Base-by-base conservation (phyloP, 2,888 invertebrate genomes). In the Incurvaria masculella region DNA sequence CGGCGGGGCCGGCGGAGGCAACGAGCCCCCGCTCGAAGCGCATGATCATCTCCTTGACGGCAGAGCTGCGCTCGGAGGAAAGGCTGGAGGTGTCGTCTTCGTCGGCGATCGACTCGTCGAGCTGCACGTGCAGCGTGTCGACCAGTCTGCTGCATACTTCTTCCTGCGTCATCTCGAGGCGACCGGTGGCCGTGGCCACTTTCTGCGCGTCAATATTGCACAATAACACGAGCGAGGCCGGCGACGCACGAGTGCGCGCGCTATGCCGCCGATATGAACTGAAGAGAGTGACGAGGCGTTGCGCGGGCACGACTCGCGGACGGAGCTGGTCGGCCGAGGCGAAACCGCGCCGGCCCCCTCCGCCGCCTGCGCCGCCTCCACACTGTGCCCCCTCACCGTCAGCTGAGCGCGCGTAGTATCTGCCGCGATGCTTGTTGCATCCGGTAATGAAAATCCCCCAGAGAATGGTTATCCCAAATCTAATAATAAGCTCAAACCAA, bases 31-130 rank as follows among this genome's bases (percentile, higher is more conserved):
- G 68, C 65, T 78, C 78, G 52, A 78, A 78, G 45, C 74, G 72
- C 48, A 70, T 59, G 55, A 78, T 72, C 68, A 78, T 76, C 56
- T 73, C 72, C 61, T 62, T 70, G 54, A 78, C 78, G 53, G 66
- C 69, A 49, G 66, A 59, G 51, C 68, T 70, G 54, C 52, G 66
- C 66, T 56, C 69, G 66, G 52, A 69, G 14, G 33, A 8, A n/a
- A 33, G 8, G 33, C 33, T 33, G 33, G 33, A 33, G 33, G 33
- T 14, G 33, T 39, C 44, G 48, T 75, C 75, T 53, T 69, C 71
- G 49, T 72, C 66, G 66, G 46, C 59, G 33, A 4, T 33, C 33
- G n/a, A n/a, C n/a, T n/a, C 61, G 48, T 69, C 64, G 45, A 63
- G 67, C 26, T 65, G 67, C 45, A 67, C 61, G 19, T 65, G 62